A percentile compares a stretch with the other conserved stretches of the same genome.
Conservation (phyloP, 1,140 invertebrate species). For the Apolygus lucorum region DNA sequence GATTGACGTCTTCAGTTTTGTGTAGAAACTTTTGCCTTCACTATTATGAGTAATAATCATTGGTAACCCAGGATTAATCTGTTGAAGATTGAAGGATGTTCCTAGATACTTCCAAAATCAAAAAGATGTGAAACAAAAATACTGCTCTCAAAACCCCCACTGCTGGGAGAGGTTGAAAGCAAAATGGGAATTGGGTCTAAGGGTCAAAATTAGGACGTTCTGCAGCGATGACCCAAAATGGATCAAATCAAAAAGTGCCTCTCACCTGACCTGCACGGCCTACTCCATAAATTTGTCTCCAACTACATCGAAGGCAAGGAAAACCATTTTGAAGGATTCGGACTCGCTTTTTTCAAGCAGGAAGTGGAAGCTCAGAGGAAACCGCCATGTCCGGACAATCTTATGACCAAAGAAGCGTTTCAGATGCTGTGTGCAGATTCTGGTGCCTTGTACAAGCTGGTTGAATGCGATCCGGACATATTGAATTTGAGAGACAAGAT, state of each 20-base stretch:
- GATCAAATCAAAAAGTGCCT: not conserved
- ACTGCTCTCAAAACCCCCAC: too few species aligned
- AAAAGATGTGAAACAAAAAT: too few species aligned
- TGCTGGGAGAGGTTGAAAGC: too few species aligned
- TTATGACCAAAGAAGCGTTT: not conserved
- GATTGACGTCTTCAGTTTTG: too few species aligned
- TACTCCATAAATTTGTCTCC: not conserved
- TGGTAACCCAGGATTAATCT: too few species aligned
- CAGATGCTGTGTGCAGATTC: not conserved
- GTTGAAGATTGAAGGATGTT: too few species aligned
- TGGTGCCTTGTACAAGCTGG: not conserved
- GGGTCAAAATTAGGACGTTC: too few species aligned
- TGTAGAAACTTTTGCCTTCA: too few species aligned
- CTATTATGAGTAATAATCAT: too few species aligned
- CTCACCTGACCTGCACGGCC: not conserved
- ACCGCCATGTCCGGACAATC: not conserved
- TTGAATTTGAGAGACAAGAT: constrained; percentile 6
- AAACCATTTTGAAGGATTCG: not conserved
- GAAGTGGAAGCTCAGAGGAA: not conserved
- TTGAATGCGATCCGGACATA: constrained; percentile 2
- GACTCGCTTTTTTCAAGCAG: not conserved
- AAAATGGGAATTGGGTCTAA: too few species aligned
- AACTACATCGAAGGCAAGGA: not conserved
- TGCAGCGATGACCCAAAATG: too few species aligned
- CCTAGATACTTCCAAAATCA: too few species aligned